Conservation (phyloP, 2,888 invertebrate genomes). For the Venusia cambrica region DNA sequence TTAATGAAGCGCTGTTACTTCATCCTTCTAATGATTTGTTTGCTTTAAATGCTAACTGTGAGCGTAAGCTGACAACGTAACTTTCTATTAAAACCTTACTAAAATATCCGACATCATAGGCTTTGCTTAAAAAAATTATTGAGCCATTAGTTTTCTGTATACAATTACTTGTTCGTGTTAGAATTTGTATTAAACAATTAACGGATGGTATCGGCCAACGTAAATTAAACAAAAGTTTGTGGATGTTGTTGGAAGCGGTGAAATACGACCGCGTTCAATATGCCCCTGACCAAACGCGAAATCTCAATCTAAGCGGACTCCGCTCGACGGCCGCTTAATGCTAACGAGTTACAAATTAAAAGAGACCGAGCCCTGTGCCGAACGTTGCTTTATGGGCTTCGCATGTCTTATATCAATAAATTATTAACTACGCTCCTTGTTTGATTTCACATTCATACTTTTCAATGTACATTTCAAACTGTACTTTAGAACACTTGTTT, state of each 20-base stretch:
- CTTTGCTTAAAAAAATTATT: slow-evolving; percentile 26
- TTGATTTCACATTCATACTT: slow-evolving; percentile 72
- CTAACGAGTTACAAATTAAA: slow-evolving; percentile 80
- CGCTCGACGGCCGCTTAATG: slow-evolving; percentile 53
- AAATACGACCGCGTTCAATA: slow-evolving; percentile 45
- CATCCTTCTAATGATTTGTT: slow-evolving; percentile 46
- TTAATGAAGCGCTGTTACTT: slow-evolving; percentile 66
- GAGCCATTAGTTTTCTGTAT: slow-evolving; percentile 29
- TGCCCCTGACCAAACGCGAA: slow-evolving; percentile 48
- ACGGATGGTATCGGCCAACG: slow-evolving; percentile 35
- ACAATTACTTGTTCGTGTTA: slow-evolving; percentile 30
- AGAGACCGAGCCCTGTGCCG: slow-evolving; percentile 76
- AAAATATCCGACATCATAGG: slow-evolving; percentile 22
- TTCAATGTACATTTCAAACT: slow-evolving; percentile 55
- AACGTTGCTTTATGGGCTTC: slow-evolving; percentile 79
- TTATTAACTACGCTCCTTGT: slow-evolving; percentile 78
- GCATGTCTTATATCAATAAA: slow-evolving; percentile 81
- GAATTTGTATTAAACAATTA: slow-evolving; percentile 37
- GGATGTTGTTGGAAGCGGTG: slow-evolving; percentile 41
- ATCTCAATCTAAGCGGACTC: slow-evolving; percentile 63
- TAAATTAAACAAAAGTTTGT: slow-evolving; percentile 39
- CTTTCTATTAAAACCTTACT: slow-evolving; percentile 10
- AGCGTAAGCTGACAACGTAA: slow-evolving; percentile 8
- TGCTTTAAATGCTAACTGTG: slow-evolving; percentile 20
- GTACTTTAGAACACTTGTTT: slow-evolving; percentile 54